Evolutionary conservation across 2,797 vertebrate genomes (phyloP).

Genomic region (Percopsis omiscomaycus): DNA sequence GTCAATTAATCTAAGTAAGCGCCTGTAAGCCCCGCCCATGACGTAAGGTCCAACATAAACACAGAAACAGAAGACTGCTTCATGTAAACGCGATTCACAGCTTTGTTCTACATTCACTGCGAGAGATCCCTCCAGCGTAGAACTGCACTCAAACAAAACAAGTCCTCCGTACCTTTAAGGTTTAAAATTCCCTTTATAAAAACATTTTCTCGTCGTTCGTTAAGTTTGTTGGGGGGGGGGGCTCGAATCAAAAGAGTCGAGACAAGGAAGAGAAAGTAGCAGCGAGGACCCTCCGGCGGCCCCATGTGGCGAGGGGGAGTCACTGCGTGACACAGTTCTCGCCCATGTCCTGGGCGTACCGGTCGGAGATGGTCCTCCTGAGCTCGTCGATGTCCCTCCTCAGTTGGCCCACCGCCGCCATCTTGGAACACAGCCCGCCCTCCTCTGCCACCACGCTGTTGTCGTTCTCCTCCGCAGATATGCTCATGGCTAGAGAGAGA

Average conservation of each 20-base stretch:
- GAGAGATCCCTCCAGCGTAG: conserved; percentile 17
- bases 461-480: conserved; percentile 85
- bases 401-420: conserved; percentile 85
- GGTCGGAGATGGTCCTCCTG: conserved; percentile 86
- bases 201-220: neutral
- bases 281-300: too few species aligned
- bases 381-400: conserved; percentile 90
- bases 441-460: conserved; percentile 72
- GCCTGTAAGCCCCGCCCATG: neutral
- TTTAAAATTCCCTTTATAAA: neutral
- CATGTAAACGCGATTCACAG: conserved; percentile 77
- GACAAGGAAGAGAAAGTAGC: too few species aligned
- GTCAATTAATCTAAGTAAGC: conserved; percentile 1
- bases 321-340: conserved; percentile 90
- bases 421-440: conserved; percentile 81
- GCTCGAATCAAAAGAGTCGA: neutral
- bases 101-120: conserved; percentile 80
- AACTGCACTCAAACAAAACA: neutral
- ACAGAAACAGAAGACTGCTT: conserved; percentile 27
- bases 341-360: conserved; percentile 91
- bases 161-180: neutral
- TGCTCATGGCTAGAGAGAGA: conserved; percentile 78
- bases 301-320: conserved; percentile 33
- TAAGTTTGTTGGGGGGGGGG: neutral
- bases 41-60: neutral